Evolutionary conservation across 2,888 invertebrate species (phyloP).

Genomic region (Melanchra persicariae): DNA sequence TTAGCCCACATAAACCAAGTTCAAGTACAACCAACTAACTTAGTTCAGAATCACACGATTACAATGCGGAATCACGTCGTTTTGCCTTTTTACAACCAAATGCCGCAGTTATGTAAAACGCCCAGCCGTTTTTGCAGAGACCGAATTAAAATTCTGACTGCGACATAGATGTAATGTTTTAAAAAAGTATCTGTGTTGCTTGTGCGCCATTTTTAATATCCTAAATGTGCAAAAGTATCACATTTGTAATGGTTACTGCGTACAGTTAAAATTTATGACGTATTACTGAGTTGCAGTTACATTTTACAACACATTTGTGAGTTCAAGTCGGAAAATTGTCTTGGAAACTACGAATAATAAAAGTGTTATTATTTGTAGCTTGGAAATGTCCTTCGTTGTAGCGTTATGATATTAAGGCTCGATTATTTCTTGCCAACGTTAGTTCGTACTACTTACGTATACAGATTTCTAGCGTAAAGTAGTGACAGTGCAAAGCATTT

Average conservation of each 20-base stretch:
- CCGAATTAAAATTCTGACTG: conserved; percentile 60
- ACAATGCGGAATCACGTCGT: conserved; percentile 54
- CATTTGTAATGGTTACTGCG: conserved; percentile 37
- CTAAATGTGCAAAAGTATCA: conserved; percentile 36
- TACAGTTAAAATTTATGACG: conserved; percentile 37
- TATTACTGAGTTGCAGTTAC: conserved; percentile 14
- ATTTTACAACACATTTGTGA: conserved; percentile 32
- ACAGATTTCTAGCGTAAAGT: too few species aligned
- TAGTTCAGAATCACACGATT: conserved; percentile 46
- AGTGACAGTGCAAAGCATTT: neutral
- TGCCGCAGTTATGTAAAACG: conserved; percentile 58
- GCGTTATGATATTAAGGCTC: too few species aligned
- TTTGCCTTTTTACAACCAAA: conserved; percentile 48
- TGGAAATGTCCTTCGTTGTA: too few species aligned
- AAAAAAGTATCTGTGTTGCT: conserved; percentile 29
- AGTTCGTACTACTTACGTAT: neutral
- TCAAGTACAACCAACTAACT: conserved; percentile 38
- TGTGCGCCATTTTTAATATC: conserved; percentile 49
- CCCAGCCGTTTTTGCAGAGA: conserved; percentile 43
- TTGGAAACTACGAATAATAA: too few species aligned
- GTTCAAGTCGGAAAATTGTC: conserved; percentile 9
- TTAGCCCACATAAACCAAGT: conserved; percentile 32
- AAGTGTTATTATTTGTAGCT: too few species aligned
- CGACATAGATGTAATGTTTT: conserved; percentile 51
- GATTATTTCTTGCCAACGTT: neutral